These are phyloP conservation scores for Macrostomum lignano DNA, from an alignment of 1,140 invertebrate genomes.

Conservation along the genomic window DNA sequence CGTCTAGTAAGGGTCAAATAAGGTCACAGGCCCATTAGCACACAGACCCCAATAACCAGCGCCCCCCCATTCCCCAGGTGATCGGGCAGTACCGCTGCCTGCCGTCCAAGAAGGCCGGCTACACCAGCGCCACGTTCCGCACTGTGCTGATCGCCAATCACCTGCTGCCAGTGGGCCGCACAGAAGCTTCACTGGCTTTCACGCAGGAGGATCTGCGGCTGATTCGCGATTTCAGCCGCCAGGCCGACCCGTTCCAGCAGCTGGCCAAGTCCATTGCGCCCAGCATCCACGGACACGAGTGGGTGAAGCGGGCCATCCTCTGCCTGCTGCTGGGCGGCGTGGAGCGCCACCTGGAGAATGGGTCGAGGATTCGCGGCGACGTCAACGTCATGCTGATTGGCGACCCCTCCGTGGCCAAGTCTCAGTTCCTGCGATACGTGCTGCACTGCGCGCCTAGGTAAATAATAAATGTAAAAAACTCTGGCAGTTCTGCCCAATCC, in stretches of 20 bases:
- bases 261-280: conserved; percentile 71
- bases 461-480: too few relatives aligned
- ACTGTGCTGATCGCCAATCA: conserved; percentile 78
- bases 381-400: conserved; percentile 88
- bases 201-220: too few relatives aligned
- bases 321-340: conserved; percentile 75
- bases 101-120: conserved; percentile 66
- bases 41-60: too few relatives aligned
- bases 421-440: conserved; percentile 44
- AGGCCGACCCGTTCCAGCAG: too few relatives aligned
- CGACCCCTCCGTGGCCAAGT: conserved; percentile 94
- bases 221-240: too few relatives aligned
- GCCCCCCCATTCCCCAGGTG: too few relatives aligned
- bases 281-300: conserved; percentile 85
- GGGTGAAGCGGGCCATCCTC: conserved; percentile 79
- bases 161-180: too few relatives aligned
- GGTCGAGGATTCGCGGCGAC: conserved; percentile 79
- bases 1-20: too few relatives aligned
- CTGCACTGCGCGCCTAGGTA: conserved; percentile 4
- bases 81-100: conserved; percentile 75
- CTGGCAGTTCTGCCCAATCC: too few relatives aligned
- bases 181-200: too few relatives aligned
- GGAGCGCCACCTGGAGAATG: conserved; percentile 78
- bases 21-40: too few relatives aligned
- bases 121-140: conserved; percentile 69